Conservation (phyloP, 2,888 invertebrate species). For the Crepidodera aurea region DNA sequence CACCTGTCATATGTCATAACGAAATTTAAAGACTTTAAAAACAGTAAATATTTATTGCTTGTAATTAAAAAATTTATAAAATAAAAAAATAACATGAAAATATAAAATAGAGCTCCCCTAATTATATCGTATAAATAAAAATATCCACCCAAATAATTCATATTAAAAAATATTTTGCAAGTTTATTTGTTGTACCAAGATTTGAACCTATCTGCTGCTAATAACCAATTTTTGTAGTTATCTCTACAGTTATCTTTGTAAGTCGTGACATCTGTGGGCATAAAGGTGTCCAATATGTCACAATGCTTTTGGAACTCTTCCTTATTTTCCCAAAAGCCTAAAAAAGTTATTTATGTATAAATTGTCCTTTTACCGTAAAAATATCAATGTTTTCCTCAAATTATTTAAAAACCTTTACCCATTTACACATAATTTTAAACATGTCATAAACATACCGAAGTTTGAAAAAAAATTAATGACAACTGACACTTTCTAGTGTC, state of each 20-base stretch:
- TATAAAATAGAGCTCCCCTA: too few species aligned
- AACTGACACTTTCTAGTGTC: neutral
- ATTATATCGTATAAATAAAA: too few species aligned
- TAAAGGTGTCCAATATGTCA: slow-evolving; percentile 69
- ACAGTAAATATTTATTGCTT: too few species aligned
- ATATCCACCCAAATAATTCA: too few species aligned
- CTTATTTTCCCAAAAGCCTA: slow-evolving; percentile 59
- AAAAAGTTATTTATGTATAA: too few species aligned
- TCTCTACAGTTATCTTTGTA: slow-evolving; percentile 52
- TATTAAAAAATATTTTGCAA: too few species aligned
- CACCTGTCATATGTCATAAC: too few species aligned
- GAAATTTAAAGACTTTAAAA: too few species aligned
- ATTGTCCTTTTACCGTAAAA: slow-evolving; percentile 20
- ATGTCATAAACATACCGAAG: neutral
- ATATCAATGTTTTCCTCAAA: slow-evolving; percentile 12
- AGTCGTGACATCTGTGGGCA: slow-evolving; percentile 57
- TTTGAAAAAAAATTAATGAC: neutral
- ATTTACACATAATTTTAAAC: neutral
- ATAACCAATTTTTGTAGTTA: slow-evolving; percentile 64
- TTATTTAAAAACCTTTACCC: neutral
- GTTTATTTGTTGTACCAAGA: slow-evolving; percentile 64
- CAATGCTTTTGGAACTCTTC: slow-evolving; percentile 71
- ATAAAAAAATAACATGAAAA: too few species aligned
- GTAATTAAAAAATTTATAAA: too few species aligned
- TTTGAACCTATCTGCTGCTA: slow-evolving; percentile 66